A percentile compares a stretch with the other conserved stretches of the same genome.
These are phyloP conservation scores for Drepana arcuata DNA, from an alignment of 1,140 invertebrate species.

Conservation along the genomic window DNA sequence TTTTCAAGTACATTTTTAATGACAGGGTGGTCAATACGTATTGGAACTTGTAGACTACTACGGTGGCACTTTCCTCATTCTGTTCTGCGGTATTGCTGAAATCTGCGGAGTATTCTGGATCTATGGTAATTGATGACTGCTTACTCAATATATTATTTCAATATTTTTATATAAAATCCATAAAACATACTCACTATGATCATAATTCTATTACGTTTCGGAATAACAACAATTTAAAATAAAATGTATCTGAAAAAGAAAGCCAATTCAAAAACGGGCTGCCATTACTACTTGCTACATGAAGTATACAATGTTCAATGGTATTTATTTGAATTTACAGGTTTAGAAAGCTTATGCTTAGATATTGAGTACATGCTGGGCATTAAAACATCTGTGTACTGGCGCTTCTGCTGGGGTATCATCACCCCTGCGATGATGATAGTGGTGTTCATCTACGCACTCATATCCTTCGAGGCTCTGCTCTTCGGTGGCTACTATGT, in stretches of 20 bases:
- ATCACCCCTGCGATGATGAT: slow-evolving; percentile 81
- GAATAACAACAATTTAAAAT: too few species aligned
- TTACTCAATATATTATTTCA: too few species aligned
- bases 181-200: too few species aligned
- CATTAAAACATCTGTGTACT: slow-evolving; percentile 80
- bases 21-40: slow-evolving; percentile 90
- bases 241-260: too few species aligned
- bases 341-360: slow-evolving; percentile 78
- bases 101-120: slow-evolving; percentile 81
- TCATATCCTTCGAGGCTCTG: slow-evolving; percentile 68
- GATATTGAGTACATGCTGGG: slow-evolving; percentile 87
- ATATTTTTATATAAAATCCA: too few species aligned
- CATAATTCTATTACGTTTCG: too few species aligned
- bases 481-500: slow-evolving; percentile 59
- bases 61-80: slow-evolving; percentile 84
- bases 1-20: slow-evolving; percentile 12
- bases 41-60: slow-evolving; percentile 89
- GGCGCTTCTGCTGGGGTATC: slow-evolving; percentile 86
- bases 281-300: background rate
- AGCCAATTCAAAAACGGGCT: too few species aligned
- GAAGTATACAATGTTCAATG: background rate
- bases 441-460: slow-evolving; percentile 79
- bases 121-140: too few species aligned
- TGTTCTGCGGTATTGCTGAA: slow-evolving; percentile 82
- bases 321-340: slow-evolving; percentile 38